Evolutionary conservation across 1,140 invertebrate species (phyloP).

Genomic region (Heliconius melpomene): DNA sequence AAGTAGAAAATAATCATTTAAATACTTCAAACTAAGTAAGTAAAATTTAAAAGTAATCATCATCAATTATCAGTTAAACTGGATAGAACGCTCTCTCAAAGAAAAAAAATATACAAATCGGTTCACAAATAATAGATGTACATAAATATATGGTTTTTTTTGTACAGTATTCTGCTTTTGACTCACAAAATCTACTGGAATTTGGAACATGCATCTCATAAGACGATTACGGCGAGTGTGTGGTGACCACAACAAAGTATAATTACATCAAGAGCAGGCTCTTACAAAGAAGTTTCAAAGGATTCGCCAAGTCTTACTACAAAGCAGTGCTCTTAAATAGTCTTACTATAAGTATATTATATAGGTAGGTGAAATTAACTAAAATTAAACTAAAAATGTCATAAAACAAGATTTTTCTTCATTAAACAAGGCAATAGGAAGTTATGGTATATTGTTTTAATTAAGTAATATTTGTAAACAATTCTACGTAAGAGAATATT

Average conservation of each 20-base stretch:
- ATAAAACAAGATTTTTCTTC: neutral
- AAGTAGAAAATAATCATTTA: too few species aligned
- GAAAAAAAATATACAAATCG: too few species aligned
- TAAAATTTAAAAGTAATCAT: too few species aligned
- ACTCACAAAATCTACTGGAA: neutral
- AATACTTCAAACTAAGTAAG: too few species aligned
- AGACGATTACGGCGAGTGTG: neutral
- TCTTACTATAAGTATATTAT: neutral
- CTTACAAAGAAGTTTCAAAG: neutral
- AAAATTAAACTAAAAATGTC: neutral
- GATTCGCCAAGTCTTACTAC: neutral
- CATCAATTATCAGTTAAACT: too few species aligned
- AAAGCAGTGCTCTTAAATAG: neutral
- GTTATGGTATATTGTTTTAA: too few species aligned
- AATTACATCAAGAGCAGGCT: conserved; percentile 2
- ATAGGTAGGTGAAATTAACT: neutral
- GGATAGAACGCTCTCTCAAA: too few species aligned
- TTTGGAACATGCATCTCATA: neutral
- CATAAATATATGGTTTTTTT: too few species aligned
- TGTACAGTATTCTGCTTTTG: too few species aligned
- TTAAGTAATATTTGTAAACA: neutral
- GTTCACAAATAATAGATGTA: too few species aligned
- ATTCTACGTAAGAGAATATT: neutral
- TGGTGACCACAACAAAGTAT: neutral
- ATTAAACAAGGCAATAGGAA: neutral